These are phyloP conservation scores for Neodon shergylaensis DNA, from an alignment of 2,113 vertebrate species.

Conservation along the genomic window DNA sequence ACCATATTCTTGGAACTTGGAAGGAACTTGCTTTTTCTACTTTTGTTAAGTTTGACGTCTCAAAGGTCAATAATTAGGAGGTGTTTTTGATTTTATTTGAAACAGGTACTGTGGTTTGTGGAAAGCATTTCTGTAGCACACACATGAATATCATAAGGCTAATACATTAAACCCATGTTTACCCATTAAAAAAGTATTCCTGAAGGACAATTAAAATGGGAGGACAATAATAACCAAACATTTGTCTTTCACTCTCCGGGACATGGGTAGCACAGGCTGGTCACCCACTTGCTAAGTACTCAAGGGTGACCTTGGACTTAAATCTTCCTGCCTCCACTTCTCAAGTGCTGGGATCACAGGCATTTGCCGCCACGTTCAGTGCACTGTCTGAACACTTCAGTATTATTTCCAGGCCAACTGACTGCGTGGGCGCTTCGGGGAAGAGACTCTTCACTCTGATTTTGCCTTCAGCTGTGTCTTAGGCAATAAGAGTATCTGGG, in stretches of 20 bases:
- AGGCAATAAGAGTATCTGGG: background rate
- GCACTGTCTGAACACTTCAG: background rate
- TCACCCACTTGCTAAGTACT: background rate
- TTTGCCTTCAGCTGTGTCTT: background rate
- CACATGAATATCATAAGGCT: background rate
- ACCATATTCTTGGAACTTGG: constrained; percentile 30
- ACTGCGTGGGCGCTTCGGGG: background rate
- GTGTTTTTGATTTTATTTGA: background rate
- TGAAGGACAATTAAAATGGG: constrained; percentile 28
- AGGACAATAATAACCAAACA: background rate
- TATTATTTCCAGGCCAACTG: background rate
- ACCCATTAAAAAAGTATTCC: background rate
- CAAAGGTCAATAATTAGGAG: background rate
- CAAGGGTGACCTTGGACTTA: background rate
- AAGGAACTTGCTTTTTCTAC: constrained; percentile 28
- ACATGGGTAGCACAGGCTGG: background rate
- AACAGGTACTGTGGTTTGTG: background rate
- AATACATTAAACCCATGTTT: background rate
- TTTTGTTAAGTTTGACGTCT: background rate
- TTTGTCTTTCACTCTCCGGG: background rate
- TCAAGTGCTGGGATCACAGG: background rate
- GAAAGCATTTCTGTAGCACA: background rate
- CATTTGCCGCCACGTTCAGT: no score
- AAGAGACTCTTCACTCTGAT: background rate
- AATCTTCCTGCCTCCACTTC: background rate